Percentiles rank a stretch among this genome's conserved stretches.
Evolutionary conservation across 2,888 invertebrate genomes (phyloP).

Genomic region (Sipha maydis): DNA sequence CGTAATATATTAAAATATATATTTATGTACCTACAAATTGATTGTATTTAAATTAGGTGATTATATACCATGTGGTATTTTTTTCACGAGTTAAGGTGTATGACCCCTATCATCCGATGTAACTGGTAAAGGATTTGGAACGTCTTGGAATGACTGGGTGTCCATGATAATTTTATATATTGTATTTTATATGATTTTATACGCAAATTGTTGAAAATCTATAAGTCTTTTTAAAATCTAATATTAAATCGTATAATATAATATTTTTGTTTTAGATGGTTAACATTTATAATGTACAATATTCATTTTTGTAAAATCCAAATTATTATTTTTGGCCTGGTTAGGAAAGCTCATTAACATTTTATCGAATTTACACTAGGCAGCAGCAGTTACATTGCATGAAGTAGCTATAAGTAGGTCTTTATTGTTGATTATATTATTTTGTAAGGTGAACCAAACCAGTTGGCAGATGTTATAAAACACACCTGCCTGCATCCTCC

Average conservation of each 20-base stretch:
- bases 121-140: conserved; percentile 44
- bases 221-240: background rate
- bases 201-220: background rate
- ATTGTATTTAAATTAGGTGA: background rate
- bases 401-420: conserved; percentile 58
- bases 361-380: conserved; percentile 36
- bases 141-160: conserved; percentile 56
- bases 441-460: conserved; percentile 61
- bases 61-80: background rate
- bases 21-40: background rate
- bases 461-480: conserved; percentile 61
- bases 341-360: conserved; percentile 37
- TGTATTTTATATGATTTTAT: background rate
- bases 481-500: conserved; percentile 62
- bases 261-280: background rate
- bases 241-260: background rate
- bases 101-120: conserved; percentile 53
- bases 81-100: background rate
- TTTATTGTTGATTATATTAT: conserved; percentile 62
- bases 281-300: background rate
- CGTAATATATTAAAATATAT: background rate
- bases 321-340: background rate
- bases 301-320: background rate
- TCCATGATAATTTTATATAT: background rate
- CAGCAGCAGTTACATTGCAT: conserved; percentile 34